Conservation (phyloP, 2,113 vertebrate genomes). For the Cichladusa arquata region DNA sequence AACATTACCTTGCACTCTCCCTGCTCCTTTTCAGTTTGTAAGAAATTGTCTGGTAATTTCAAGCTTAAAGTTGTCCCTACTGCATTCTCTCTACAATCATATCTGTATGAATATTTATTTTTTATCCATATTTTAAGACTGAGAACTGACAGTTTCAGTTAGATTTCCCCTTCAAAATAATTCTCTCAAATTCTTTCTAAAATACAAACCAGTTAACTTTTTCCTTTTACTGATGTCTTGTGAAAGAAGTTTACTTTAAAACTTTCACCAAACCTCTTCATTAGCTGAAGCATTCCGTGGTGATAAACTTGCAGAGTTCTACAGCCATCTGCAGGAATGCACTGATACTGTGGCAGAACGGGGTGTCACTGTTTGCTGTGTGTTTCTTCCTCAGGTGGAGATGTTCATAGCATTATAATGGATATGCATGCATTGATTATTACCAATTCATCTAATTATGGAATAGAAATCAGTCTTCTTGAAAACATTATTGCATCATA, state of each 20-base stretch:
- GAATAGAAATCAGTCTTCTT: neutral
- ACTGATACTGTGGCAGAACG: constrained; percentile 40
- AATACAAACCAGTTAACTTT: neutral
- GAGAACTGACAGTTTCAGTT: neutral
- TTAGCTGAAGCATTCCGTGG: neutral
- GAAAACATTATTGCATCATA: neutral
- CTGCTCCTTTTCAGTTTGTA: neutral
- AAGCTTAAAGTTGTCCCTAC: neutral
- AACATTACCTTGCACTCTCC: neutral
- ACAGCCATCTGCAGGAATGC: constrained; percentile 61
- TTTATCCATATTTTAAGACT: neutral
- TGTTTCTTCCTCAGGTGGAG: constrained; percentile 4
- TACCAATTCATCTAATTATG: neutral
- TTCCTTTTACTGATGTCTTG: neutral
- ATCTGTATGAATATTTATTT: neutral
- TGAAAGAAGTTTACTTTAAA: neutral
- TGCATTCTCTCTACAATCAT: neutral
- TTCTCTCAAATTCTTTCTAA: neutral
- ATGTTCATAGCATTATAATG: neutral
- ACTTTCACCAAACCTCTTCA: neutral
- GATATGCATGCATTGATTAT: neutral
- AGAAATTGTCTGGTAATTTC: neutral
- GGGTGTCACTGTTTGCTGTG: neutral
- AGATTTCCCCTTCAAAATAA: neutral
- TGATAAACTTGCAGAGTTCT: constrained; percentile 54